Percentiles rank a stretch among this genome's conserved stretches.
These are phyloP conservation scores for Neuroterus valhalla DNA, from an alignment of 1,140 invertebrate species.

Conservation along the genomic window DNA sequence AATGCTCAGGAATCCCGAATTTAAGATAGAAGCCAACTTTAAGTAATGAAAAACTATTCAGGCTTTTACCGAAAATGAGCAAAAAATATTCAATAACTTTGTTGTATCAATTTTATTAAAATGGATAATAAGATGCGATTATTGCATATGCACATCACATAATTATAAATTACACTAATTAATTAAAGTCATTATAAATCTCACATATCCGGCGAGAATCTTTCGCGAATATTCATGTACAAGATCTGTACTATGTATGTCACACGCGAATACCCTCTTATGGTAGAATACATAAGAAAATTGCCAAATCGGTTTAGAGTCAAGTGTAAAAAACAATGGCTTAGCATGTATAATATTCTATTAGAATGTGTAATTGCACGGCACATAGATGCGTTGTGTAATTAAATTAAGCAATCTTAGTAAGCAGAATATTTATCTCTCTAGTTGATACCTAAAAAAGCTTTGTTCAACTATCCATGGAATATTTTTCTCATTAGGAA, in stretches of 20 bases:
- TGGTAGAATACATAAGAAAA: neutral
- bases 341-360: neutral
- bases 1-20: too few species aligned
- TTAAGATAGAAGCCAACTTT: too few species aligned
- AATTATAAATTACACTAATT: conserved; percentile 11
- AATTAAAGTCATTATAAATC: neutral
- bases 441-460: neutral
- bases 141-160: neutral
- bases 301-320: neutral
- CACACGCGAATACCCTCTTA: neutral
- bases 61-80: too few species aligned
- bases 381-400: neutral
- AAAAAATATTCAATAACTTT: too few species aligned
- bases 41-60: too few species aligned
- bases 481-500: neutral
- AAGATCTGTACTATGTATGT: neutral
- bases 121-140: too few species aligned
- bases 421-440: neutral
- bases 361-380: neutral
- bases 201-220: neutral
- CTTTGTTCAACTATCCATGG: neutral
- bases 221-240: neutral
- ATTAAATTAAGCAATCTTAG: neutral
- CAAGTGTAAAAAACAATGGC: neutral
- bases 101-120: too few species aligned